Percentiles rank a stretch among this genome's conserved stretches.
These are phyloP conservation scores for Lycocerus yunnanus DNA, from an alignment of 2,888 invertebrate species.

Conservation along the genomic window DNA sequence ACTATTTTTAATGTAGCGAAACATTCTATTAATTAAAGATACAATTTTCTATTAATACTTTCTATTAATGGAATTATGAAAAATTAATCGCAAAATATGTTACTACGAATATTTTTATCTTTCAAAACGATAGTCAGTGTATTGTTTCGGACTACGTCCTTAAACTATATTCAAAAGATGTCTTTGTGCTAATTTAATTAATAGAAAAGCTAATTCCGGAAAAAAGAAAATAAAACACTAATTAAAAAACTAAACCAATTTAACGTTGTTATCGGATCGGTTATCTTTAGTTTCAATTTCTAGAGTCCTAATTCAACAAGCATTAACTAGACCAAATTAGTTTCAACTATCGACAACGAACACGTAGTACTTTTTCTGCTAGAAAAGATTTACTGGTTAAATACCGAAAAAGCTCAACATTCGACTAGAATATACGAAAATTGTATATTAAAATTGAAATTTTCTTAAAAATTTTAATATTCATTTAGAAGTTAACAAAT, in stretches of 20 bases:
- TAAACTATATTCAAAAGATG: no score
- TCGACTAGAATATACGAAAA: background rate
- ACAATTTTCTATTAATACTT: background rate
- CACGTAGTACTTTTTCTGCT: background rate
- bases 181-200: background rate
- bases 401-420: background rate
- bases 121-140: no score
- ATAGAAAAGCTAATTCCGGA: background rate
- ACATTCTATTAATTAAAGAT: background rate
- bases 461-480: no score
- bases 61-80: background rate
- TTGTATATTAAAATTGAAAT: no score
- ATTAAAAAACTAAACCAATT: background rate
- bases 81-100: background rate
- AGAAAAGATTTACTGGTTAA: no score
- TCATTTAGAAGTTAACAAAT: no score
- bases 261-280: background rate
- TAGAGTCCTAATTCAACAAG: background rate
- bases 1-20: background rate
- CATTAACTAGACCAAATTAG: background rate
- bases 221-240: background rate
- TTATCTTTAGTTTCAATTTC: background rate
- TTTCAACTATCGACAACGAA: background rate
- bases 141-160: no score
- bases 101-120: no score